Base-by-base conservation (phyloP, 2,113 vertebrate genomes). In the Callipepla californica region DNA sequence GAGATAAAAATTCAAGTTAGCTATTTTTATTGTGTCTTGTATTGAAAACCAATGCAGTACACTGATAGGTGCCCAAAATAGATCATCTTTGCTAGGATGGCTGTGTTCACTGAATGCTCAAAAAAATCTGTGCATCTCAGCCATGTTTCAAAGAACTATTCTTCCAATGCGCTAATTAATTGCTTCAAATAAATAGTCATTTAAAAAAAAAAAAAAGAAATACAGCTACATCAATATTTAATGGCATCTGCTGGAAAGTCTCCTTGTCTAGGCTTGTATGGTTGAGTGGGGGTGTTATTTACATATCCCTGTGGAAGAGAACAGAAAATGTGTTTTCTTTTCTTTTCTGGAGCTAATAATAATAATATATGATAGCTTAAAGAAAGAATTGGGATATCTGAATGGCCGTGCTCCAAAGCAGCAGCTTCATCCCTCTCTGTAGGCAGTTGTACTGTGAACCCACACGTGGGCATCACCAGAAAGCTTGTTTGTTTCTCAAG, bases 81-180 rank as follows among this genome's bases (percentile, higher is more conserved):
- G 26, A 13, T 73, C 22, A 12, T 61, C 16, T 13, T 1, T 55
- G 11, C 18, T 53, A 55, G 42, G 63, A 58, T 11, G 45, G 28
- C 44, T n/a, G 30, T 25, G 21, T 38, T 95, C 38, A 7, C 44
- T 78, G 30, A 20, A 17, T 76, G n/a, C 36, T 51, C 10, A 80
- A 44, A 72, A 13, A 66, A 45, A 17, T 47, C 15, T 55, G 4
- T 61, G 5, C 30, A 21, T 59, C 80, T 87, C 62, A 94, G 70
- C 23, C 28, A 21, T 9, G 5, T 50, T 61, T 77, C 51, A 75
- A 73, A 88, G 36, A 67, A 61, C 88, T 76, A 59, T 62, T 88
- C 91, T 81, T 80, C 59, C 62, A 55, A 48, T 89, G 6, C 59
- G 61, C 63, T 75, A 78, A 95, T 96, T 93, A 94, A 92, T 95